phyloP scores from a whole-genome alignment of 2,888 invertebrate genomes.

The Tipula helvola region DNA sequence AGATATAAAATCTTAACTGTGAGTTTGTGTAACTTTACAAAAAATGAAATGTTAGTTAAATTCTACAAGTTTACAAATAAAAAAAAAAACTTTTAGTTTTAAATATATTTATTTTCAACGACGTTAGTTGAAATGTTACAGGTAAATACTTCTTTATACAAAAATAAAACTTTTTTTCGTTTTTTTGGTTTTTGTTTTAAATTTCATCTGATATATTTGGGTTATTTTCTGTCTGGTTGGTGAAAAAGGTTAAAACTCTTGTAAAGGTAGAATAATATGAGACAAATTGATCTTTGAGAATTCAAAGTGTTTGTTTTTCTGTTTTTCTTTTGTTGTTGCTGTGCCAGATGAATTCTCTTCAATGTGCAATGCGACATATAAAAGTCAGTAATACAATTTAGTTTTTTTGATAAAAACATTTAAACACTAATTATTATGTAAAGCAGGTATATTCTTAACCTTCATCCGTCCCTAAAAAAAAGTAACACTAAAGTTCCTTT shows the following conservation, averaged over 20 bases:
- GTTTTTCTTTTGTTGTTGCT: no score
- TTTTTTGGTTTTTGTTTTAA: neutral
- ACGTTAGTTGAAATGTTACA: neutral
- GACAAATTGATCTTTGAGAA: neutral
- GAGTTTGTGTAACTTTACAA: neutral
- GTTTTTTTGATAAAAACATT: no score
- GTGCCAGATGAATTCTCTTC: no score
- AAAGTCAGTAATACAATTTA: no score
- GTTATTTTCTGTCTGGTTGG: neutral
- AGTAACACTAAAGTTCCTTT: no score
- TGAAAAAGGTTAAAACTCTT: neutral
- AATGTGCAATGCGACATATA: no score
- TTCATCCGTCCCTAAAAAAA: no score
- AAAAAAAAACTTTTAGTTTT: neutral
- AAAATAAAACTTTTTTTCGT: neutral
- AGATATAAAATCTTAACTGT: neutral
- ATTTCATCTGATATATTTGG: neutral
- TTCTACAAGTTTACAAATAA: neutral
- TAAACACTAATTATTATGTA: no score
- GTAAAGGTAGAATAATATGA: neutral
- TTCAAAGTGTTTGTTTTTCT: neutral
- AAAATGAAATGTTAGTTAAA: neutral
- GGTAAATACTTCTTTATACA: neutral
- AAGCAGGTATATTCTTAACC: no score
- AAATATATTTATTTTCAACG: neutral